Percentiles rank a stretch among this genome's conserved stretches.
phyloP scores from a whole-genome alignment of 1,140 invertebrate species.

The Rhagoletis zephyria region DNA sequence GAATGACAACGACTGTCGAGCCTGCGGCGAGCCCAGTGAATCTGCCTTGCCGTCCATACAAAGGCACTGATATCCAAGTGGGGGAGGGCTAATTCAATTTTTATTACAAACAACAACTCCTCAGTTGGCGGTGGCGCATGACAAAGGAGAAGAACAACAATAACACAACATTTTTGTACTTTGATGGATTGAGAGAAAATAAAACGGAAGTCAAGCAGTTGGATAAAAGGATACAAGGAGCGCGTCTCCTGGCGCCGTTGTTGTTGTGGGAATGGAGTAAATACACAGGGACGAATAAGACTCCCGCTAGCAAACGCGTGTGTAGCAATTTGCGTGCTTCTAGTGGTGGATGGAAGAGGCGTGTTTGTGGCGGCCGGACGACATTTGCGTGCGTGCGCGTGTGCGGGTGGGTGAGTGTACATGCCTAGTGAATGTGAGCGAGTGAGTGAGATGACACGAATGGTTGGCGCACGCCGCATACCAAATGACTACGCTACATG shows the following conservation, averaged over 20 bases:
- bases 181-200: background rate
- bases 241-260: slow-evolving; percentile 19
- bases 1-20: slow-evolving; percentile 23
- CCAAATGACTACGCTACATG: background rate
- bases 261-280: slow-evolving; percentile 11
- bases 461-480: background rate
- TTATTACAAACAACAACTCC: slow-evolving; percentile 53
- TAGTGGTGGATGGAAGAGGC: slow-evolving; percentile 32
- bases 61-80: background rate
- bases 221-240: slow-evolving; percentile 45
- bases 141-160: slow-evolving; percentile 1
- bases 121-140: background rate
- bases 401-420: background rate
- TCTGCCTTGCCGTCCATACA: background rate
- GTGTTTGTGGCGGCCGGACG: slow-evolving; percentile 29
- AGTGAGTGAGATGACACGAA: slow-evolving; percentile 27
- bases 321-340: slow-evolving; percentile 26
- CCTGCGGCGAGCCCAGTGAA: slow-evolving; percentile 17
- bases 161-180: background rate
- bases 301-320: slow-evolving; percentile 58
- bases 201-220: background rate
- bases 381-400: background rate
- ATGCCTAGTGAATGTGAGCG: slow-evolving; percentile 6
- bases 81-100: slow-evolving; percentile 53
- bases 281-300: background rate